Conservation (phyloP, 2,888 invertebrate genomes). For the Acleris laterana region DNA sequence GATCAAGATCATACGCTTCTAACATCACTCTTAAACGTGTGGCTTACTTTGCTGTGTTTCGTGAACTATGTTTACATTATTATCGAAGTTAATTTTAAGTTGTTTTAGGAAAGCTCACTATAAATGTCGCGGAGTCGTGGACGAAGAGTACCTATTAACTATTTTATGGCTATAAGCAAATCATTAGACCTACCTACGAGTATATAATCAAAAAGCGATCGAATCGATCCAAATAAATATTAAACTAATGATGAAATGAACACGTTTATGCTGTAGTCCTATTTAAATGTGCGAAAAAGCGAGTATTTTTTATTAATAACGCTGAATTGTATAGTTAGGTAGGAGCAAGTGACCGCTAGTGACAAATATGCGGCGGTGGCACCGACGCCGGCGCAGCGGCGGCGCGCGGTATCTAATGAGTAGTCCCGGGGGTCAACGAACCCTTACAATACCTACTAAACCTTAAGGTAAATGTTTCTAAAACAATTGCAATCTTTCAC, state of each 20-base stretch:
- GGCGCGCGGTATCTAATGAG: slow-evolving; percentile 73
- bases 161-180: neutral
- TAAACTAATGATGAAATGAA: neutral
- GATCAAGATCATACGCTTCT: slow-evolving; percentile 59
- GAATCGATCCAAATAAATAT: slow-evolving; percentile 1
- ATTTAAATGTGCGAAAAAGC: slow-evolving; percentile 31
- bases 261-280: slow-evolving; percentile 36
- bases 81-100: neutral
- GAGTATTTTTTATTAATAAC: slow-evolving; percentile 27
- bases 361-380: slow-evolving; percentile 47
- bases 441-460: slow-evolving; percentile 60
- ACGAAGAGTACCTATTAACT: neutral
- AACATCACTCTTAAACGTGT: slow-evolving; percentile 47
- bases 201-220: neutral
- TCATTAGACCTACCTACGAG: neutral
- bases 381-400: slow-evolving; percentile 41
- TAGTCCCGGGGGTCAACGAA: slow-evolving; percentile 81
- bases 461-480: slow-evolving; percentile 28
- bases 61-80: neutral
- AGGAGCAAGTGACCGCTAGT: slow-evolving; percentile 28
- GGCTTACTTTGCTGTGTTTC: neutral
- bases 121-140: too few species aligned
- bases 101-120: too few species aligned
- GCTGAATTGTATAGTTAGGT: slow-evolving; percentile 32
- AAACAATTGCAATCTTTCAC: slow-evolving; percentile 12